phyloP scores from a whole-genome alignment of 2,797 vertebrate species.

The Dicrostonyx torquatus region DNA sequence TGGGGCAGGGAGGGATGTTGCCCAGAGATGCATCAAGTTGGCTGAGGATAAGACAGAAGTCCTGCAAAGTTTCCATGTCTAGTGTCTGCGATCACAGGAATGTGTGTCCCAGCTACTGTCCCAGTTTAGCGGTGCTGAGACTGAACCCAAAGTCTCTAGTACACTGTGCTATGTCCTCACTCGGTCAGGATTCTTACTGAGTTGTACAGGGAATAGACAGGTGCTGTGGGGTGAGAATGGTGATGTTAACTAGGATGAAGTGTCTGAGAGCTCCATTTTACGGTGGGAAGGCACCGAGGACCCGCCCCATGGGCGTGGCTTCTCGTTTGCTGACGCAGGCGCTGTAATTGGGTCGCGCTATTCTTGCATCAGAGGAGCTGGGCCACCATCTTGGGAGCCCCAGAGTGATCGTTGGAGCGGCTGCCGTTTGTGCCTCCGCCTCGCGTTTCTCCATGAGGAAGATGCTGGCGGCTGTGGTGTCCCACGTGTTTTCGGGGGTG shows the following conservation, averaged over 20 bases:
- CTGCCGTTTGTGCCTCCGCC: neutral
- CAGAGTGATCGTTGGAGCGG: neutral
- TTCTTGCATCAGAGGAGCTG: neutral
- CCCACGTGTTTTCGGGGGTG: neutral
- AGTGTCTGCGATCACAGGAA: neutral
- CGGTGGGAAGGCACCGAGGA: neutral
- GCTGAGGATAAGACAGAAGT: neutral
- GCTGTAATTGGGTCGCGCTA: rapidly evolving
- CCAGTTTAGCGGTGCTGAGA: neutral
- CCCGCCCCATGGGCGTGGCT: neutral
- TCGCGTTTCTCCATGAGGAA: neutral
- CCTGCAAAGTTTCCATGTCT: neutral
- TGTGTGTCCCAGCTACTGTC: neutral
- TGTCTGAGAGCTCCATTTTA: neutral
- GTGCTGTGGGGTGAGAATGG: neutral
- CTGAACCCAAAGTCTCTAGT: neutral
- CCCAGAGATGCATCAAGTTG: neutral
- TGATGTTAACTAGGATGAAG: rapidly evolving
- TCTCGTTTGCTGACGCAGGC: too few relatives aligned
- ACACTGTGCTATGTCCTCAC: too few relatives aligned
- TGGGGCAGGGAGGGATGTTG: neutral
- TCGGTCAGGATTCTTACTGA: neutral
- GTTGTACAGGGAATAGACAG: neutral
- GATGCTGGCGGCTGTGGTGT: neutral
- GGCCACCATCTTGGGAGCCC: neutral